phyloP scores from a whole-genome alignment of 2,888 invertebrate species.

The Magallana nippona region DNA sequence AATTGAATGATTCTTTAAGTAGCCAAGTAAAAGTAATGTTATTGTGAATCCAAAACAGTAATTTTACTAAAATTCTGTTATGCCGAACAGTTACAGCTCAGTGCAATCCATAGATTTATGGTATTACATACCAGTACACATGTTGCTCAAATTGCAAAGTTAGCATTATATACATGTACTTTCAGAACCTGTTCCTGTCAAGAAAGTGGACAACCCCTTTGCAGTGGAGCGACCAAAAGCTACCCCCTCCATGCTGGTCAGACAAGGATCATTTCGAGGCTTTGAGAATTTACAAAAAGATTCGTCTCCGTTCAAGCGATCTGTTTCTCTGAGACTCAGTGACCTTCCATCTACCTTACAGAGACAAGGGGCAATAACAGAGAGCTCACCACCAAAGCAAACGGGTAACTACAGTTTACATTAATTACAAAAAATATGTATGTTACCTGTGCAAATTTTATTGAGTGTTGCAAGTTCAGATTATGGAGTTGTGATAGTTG shows the following conservation, averaged over 20 bases:
- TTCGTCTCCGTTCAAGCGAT: slow-evolving; percentile 91
- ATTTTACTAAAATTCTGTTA: too few species aligned
- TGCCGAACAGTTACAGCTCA: too few species aligned
- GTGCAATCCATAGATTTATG: too few species aligned
- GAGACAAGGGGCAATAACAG: slow-evolving; percentile 82
- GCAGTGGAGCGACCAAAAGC: slow-evolving; percentile 88
- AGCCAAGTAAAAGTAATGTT: too few species aligned
- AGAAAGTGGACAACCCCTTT: slow-evolving; percentile 86
- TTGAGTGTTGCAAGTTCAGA: too few species aligned
- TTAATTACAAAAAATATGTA: neutral
- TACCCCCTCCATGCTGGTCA: slow-evolving; percentile 94
- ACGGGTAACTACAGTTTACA: neutral
- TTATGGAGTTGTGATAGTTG: too few species aligned
- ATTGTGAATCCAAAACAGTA: too few species aligned
- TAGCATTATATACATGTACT: slow-evolving; percentile 20
- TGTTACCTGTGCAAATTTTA: too few species aligned
- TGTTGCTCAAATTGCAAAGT: neutral
- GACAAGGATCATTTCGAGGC: slow-evolving; percentile 96
- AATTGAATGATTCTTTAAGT: too few species aligned
- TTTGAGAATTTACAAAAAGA: slow-evolving; percentile 82
- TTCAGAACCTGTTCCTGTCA: slow-evolving; percentile 81
- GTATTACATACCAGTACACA: neutral
- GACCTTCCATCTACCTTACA: slow-evolving; percentile 97
- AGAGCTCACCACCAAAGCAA: slow-evolving; percentile 65
- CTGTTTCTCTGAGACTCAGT: slow-evolving; percentile 95